Evolutionary conservation across 2,888 invertebrate genomes (phyloP).

Genomic region (Tryphoninae sp.): DNA sequence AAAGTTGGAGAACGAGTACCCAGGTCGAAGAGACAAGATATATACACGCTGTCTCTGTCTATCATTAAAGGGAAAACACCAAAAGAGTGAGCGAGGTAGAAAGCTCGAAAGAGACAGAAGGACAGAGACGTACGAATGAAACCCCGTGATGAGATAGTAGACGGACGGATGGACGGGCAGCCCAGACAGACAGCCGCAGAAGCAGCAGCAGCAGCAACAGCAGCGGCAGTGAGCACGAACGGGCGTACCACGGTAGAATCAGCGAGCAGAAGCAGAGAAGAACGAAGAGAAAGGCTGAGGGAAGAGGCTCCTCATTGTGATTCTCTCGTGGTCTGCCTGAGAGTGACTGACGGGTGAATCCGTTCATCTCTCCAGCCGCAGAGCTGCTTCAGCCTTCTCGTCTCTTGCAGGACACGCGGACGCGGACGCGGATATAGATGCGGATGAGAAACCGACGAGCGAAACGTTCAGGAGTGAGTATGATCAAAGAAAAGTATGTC

Average conservation of each 20-base stretch:
- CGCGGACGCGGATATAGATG: conserved; percentile 52
- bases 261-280: conserved; percentile 64
- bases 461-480: conserved; percentile 53
- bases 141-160: conserved; percentile 73
- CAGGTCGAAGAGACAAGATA: conserved; percentile 48
- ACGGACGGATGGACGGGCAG: conserved; percentile 77
- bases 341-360: conserved; percentile 81
- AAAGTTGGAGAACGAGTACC: conserved; percentile 69
- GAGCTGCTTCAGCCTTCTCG: conserved; percentile 52
- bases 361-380: conserved; percentile 67
- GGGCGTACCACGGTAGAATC: conserved; percentile 69
- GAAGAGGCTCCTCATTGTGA: conserved; percentile 76
- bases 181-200: conserved; percentile 61
- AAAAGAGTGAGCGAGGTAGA: conserved; percentile 26
- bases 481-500: conserved; percentile 61
- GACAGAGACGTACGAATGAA: conserved; percentile 72
- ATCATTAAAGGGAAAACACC: conserved; percentile 32
- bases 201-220: conserved; percentile 35
- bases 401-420: conserved; percentile 60
- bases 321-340: conserved; percentile 78
- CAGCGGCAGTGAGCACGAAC: conserved; percentile 70
- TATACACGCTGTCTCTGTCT: conserved; percentile 64
- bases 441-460: conserved; percentile 59
- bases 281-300: conserved; percentile 66
- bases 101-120: conserved; percentile 22